These are phyloP conservation scores for Sturmia bella DNA, from an alignment of 2,888 invertebrate species.

Conservation along the genomic window DNA sequence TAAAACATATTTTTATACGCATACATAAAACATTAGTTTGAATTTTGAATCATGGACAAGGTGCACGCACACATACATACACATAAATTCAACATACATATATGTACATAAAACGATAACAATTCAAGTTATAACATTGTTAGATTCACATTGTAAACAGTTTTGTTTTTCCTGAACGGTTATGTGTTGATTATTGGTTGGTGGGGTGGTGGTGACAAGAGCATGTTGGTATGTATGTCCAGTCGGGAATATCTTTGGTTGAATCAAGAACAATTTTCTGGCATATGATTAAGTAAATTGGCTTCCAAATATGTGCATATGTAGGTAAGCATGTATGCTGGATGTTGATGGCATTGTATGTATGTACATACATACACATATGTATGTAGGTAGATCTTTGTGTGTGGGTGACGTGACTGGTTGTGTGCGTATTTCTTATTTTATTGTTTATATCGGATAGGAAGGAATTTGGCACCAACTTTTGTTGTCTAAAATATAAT, in stretches of 20 bases:
- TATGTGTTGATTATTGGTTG: not conserved
- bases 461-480: constrained; percentile 21
- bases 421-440: not conserved
- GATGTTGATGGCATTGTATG: too few relatives aligned
- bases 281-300: too few relatives aligned
- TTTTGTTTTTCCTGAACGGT: not conserved
- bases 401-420: not conserved
- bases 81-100: constrained; percentile 17
- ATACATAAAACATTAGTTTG: constrained; percentile 42
- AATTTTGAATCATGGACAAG: constrained; percentile 14
- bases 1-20: constrained; percentile 48
- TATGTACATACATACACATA: too few relatives aligned
- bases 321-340: too few relatives aligned
- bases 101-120: constrained; percentile 9
- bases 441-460: not conserved
- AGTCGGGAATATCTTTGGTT: too few relatives aligned
- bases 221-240: too few relatives aligned
- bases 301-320: too few relatives aligned
- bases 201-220: too few relatives aligned
- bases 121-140: constrained; percentile 25
- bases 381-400: not conserved
- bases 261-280: too few relatives aligned
- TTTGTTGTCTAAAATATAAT: constrained; percentile 1
- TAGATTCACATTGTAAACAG: not conserved
- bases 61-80: not conserved